Evolutionary conservation across 2,113 vertebrate genomes (phyloP).

Genomic region (Muntiacus muntjak): DNA sequence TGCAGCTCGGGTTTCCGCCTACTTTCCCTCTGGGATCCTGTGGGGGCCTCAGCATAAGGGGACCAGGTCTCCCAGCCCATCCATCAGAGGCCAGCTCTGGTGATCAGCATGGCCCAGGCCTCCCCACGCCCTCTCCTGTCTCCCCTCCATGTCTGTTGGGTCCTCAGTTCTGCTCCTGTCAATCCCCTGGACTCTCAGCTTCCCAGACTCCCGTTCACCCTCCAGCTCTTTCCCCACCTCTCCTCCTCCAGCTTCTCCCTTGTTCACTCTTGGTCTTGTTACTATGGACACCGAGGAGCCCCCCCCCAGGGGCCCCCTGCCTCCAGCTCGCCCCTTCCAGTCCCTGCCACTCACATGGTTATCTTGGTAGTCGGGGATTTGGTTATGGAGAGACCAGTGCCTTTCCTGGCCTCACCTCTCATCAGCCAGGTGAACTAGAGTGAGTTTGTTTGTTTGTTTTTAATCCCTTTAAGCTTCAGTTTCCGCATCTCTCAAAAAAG

Average conservation of each 20-base stretch:
- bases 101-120: background rate
- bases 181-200: background rate
- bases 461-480: background rate
- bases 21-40: background rate
- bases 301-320: background rate
- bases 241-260: background rate
- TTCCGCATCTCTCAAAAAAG: background rate
- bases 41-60: background rate
- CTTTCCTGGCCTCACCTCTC: background rate
- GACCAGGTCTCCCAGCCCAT: fast-evolving
- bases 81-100: background rate
- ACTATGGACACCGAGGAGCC: background rate
- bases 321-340: fast-evolving
- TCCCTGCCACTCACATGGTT: background rate
- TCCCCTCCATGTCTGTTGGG: background rate
- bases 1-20: fast-evolving
- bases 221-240: background rate
- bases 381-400: fast-evolving
- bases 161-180: background rate
- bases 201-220: background rate
- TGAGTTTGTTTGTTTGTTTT: background rate
- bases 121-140: fast-evolving
- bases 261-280: background rate
- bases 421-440: background rate
- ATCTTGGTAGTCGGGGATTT: fast-evolving